A percentile compares a stretch with the other conserved stretches of the same genome.
Evolutionary conservation across 2,888 invertebrate genomes (phyloP).

Genomic region (Mallateleia sp.): DNA sequence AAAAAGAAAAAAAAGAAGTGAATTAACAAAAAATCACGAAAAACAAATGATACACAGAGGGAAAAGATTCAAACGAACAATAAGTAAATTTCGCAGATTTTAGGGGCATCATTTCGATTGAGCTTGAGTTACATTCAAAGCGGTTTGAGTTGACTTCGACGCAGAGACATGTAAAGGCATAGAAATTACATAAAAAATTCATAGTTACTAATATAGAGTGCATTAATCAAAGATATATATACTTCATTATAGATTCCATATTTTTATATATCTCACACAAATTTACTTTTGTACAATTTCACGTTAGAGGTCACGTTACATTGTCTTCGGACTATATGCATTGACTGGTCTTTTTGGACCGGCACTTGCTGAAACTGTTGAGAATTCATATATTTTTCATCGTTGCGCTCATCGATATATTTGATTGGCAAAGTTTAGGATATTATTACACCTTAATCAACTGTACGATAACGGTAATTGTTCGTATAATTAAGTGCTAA

Average conservation of each 20-base stretch:
- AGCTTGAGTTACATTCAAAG: not conserved
- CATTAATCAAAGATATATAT: slow-evolving; percentile 81
- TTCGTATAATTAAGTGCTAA: slow-evolving; percentile 30
- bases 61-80: slow-evolving; percentile 13
- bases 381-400: slow-evolving; percentile 50
- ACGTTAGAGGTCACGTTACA: slow-evolving; percentile 46
- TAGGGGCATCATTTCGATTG: not conserved
- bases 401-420: slow-evolving; percentile 34
- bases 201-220: slow-evolving; percentile 72
- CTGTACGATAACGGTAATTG: slow-evolving; percentile 6
- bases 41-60: too few relatives aligned
- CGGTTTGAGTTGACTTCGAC: not conserved
- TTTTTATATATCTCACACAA: slow-evolving; percentile 80
- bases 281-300: slow-evolving; percentile 80
- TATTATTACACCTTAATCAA: slow-evolving; percentile 12
- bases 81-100: not conserved
- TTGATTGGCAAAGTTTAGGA: slow-evolving; percentile 40
- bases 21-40: too few relatives aligned
- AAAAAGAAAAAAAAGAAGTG: slow-evolving; percentile 72
- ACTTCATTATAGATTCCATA: slow-evolving; percentile 80
- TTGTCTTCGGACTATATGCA: slow-evolving; percentile 34
- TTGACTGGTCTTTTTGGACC: slow-evolving; percentile 15
- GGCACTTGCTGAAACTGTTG: slow-evolving; percentile 37
- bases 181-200: slow-evolving; percentile 19
- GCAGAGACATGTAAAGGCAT: not conserved